phyloP scores from a whole-genome alignment of 2,113 vertebrate genomes.

The Synodontis membranacea region DNA sequence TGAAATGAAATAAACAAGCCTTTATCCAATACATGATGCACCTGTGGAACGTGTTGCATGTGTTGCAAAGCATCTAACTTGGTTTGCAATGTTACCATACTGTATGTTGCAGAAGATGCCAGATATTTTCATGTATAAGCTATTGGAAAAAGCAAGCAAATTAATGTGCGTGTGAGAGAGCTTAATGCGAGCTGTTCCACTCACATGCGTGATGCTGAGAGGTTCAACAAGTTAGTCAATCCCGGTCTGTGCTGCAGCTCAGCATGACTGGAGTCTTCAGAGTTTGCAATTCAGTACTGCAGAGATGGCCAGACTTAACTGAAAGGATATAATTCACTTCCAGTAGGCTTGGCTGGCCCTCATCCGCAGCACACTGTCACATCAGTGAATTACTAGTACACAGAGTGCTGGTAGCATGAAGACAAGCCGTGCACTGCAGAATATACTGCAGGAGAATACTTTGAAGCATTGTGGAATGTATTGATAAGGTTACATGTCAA shows the following conservation, averaged over 20 bases:
- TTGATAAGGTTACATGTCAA: background rate
- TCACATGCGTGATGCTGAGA: conserved; percentile 30
- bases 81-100: background rate
- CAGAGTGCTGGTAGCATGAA: conserved; percentile 36
- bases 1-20: too few species aligned
- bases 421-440: conserved; percentile 37
- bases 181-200: background rate
- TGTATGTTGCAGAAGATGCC: background rate
- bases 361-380: conserved; percentile 46
- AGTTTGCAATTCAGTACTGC: conserved; percentile 54
- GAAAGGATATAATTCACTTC: conserved; percentile 56
- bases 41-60: background rate
- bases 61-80: background rate
- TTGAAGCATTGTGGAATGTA: conserved; percentile 6
- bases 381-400: conserved; percentile 53
- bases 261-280: conserved; percentile 47
- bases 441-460: conserved; percentile 26
- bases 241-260: conserved; percentile 43
- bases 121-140: conserved; percentile 12
- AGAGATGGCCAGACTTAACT: conserved; percentile 54
- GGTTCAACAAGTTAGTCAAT: conserved; percentile 36
- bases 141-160: background rate
- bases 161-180: conserved; percentile 3
- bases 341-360: conserved; percentile 40
- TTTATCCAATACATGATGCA: background rate